These are phyloP conservation scores for Alcedo atthis DNA, from an alignment of 2,797 vertebrate genomes.

Conservation along the genomic window DNA sequence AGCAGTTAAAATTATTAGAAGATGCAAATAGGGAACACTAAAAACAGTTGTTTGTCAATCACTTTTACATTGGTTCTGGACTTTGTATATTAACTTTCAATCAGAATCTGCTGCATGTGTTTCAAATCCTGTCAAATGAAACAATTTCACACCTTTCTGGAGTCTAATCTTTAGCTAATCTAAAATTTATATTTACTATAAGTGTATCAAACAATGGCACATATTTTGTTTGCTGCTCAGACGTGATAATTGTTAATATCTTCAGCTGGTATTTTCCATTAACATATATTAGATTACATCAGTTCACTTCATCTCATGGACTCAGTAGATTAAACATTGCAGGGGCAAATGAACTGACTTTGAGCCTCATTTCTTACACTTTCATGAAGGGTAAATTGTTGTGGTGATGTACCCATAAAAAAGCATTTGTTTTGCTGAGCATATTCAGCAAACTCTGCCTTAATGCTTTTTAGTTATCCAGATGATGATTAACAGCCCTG, in stretches of 20 bases:
- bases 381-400: background rate
- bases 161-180: slow-evolving; percentile 25
- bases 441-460: background rate
- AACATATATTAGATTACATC: background rate
- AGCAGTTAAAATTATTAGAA: background rate
- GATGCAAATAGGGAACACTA: background rate
- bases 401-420: background rate
- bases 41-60: background rate
- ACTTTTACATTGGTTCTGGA: background rate
- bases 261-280: background rate
- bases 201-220: slow-evolving; percentile 26
- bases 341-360: background rate
- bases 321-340: slow-evolving; percentile 17
- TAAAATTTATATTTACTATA: slow-evolving; percentile 29
- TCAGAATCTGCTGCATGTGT: background rate
- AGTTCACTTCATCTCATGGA: background rate
- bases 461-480: background rate
- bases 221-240: slow-evolving; percentile 12
- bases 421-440: background rate
- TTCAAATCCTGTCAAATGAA: slow-evolving; percentile 42
- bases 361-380: background rate
- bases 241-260: slow-evolving; percentile 1
- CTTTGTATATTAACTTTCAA: background rate
- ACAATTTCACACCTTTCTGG: slow-evolving; percentile 30
- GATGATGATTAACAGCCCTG: background rate